Evolutionary conservation across 2,888 invertebrate species (phyloP).

Genomic region (Cremastobaeus sp.): DNA sequence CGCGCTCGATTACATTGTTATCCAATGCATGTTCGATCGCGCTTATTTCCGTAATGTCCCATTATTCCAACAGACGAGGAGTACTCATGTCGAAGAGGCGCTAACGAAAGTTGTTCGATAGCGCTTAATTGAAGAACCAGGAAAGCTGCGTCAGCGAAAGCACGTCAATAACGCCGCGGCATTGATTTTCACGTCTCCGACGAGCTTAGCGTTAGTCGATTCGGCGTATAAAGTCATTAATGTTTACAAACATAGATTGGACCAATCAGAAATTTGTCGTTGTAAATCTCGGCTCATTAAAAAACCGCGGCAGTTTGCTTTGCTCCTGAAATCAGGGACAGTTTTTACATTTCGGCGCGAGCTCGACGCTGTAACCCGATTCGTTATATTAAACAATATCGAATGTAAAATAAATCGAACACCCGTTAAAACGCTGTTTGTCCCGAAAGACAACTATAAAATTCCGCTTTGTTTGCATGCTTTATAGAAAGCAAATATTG

Average conservation of each 20-base stretch:
- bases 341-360: background rate
- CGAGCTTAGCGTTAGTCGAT: background rate
- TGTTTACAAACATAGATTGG: too few species aligned
- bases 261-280: too few species aligned
- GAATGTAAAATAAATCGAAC: too few species aligned
- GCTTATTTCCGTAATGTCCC: conserved; percentile 44
- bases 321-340: too few species aligned
- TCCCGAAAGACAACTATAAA: too few species aligned
- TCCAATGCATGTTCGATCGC: conserved; percentile 53
- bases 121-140: conserved; percentile 28
- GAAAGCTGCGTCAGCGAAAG: conserved; percentile 16
- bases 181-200: background rate
- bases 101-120: conserved; percentile 41
- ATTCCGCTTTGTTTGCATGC: too few species aligned
- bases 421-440: too few species aligned
- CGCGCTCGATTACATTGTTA: conserved; percentile 54
- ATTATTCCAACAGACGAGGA: conserved; percentile 29
- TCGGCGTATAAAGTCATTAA: too few species aligned
- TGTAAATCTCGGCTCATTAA: too few species aligned
- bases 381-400: background rate
- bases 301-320: background rate
- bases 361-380: background rate
- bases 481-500: too few species aligned
- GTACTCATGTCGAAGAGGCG: conserved; percentile 35
- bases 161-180: conserved; percentile 14